A percentile compares a stretch with the other conserved stretches of the same genome.
Evolutionary conservation across 2,888 invertebrate species (phyloP).

Genomic region (Smittia sp.): DNA sequence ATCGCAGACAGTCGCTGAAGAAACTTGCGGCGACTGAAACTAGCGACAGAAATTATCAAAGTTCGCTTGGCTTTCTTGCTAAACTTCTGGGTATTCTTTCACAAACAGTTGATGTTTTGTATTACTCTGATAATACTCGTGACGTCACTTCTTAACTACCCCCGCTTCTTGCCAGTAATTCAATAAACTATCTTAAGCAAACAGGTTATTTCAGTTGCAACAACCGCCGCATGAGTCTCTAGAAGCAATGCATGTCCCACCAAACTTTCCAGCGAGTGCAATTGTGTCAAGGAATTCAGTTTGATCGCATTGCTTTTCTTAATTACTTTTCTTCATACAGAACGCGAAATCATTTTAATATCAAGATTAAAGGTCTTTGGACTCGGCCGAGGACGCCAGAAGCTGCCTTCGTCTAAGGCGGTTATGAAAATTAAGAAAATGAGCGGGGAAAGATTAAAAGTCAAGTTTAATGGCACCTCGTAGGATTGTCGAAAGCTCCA

Average conservation of each 20-base stretch:
- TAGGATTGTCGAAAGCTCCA: background rate
- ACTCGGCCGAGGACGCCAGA: too few species aligned
- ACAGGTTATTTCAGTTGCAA: slow-evolving; percentile 4
- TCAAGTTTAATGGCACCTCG: slow-evolving; percentile 15
- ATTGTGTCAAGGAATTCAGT: background rate
- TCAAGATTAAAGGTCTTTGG: slow-evolving; percentile 30
- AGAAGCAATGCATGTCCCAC: background rate
- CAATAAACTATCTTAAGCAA: background rate
- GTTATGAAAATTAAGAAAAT: too few species aligned
- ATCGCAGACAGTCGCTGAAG: background rate
- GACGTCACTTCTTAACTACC: too few species aligned
- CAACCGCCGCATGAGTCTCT: background rate
- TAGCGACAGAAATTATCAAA: too few species aligned
- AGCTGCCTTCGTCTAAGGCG: too few species aligned
- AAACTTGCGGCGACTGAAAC: background rate
- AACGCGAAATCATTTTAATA: background rate
- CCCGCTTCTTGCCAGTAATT: background rate
- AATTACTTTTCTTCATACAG: background rate
- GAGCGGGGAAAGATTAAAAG: slow-evolving; percentile 31
- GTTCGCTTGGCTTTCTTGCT: too few species aligned
- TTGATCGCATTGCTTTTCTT: background rate
- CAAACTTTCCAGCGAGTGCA: background rate
- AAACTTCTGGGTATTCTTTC: too few species aligned
- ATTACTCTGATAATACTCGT: too few species aligned
- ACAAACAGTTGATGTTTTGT: too few species aligned